phyloP scores from a whole-genome alignment of 2,113 vertebrate species.

The Corythaeola cristata region DNA sequence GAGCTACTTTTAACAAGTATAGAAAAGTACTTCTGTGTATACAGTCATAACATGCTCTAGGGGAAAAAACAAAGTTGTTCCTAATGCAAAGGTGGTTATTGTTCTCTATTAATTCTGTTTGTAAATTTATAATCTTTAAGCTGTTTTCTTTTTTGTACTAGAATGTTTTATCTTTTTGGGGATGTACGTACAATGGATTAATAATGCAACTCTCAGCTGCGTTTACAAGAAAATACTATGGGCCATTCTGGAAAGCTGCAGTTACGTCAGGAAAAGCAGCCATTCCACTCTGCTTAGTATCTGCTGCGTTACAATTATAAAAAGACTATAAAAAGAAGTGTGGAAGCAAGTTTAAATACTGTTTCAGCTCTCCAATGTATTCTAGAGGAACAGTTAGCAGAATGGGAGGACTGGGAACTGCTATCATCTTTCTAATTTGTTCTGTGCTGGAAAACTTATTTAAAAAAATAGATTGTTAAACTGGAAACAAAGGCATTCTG shows the following conservation, averaged over 20 bases:
- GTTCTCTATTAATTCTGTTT: neutral
- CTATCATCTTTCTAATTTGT: neutral
- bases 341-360: neutral
- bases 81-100: neutral
- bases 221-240: neutral
- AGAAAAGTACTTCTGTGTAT: neutral
- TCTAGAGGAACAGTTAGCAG: neutral
- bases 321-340: neutral
- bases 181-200: neutral
- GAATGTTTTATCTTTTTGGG: neutral
- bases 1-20: neutral
- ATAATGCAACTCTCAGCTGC: neutral
- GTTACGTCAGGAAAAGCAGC: neutral
- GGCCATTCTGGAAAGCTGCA: neutral
- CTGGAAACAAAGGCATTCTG: neutral
- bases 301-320: neutral
- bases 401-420: neutral
- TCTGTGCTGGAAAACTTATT: neutral
- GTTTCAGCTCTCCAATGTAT: neutral
- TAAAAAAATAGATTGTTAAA: neutral
- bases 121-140: neutral
- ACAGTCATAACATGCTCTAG: neutral
- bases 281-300: neutral
- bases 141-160: neutral
- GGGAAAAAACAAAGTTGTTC: neutral